phyloP scores from a whole-genome alignment of 1,140 invertebrate species.

The Drosophila triauraria region DNA sequence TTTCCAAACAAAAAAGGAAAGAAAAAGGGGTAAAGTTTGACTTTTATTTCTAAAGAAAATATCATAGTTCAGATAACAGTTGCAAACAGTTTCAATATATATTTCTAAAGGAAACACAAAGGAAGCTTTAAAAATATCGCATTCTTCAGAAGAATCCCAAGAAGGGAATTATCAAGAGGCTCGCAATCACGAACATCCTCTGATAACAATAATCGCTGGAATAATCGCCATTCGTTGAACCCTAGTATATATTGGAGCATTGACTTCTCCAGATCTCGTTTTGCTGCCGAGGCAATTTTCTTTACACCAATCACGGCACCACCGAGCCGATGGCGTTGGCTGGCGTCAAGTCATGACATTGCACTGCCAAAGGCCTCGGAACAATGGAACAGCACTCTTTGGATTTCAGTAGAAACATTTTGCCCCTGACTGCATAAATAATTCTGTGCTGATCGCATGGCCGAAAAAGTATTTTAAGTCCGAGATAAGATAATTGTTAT shows the following conservation, averaged over 20 bases:
- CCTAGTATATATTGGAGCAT: constrained; percentile 27
- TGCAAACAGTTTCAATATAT: not conserved
- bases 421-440: constrained; percentile 32
- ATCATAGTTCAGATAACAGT: too few species aligned
- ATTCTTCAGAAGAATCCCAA: not conserved
- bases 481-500: constrained; percentile 36
- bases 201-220: constrained; percentile 33
- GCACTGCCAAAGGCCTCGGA: constrained; percentile 29
- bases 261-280: constrained; percentile 34
- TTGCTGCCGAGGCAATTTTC: constrained; percentile 32
- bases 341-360: constrained; percentile 44
- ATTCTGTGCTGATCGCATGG: constrained; percentile 17
- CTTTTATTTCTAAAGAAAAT: not conserved
- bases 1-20: not conserved
- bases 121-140: not conserved
- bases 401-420: constrained; percentile 29
- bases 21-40: not conserved
- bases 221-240: constrained; percentile 44
- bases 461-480: constrained; percentile 21
- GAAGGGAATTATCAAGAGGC: constrained; percentile 11
- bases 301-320: constrained; percentile 41
- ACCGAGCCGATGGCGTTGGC: constrained; percentile 3
- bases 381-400: constrained; percentile 29
- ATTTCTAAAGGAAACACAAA: not conserved
- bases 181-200: constrained; percentile 15